Evolutionary conservation across 2,888 invertebrate genomes (phyloP), one percentile per base, ranked within the genome.

Genomic region (Petrolisthes manimaculis): DNA sequence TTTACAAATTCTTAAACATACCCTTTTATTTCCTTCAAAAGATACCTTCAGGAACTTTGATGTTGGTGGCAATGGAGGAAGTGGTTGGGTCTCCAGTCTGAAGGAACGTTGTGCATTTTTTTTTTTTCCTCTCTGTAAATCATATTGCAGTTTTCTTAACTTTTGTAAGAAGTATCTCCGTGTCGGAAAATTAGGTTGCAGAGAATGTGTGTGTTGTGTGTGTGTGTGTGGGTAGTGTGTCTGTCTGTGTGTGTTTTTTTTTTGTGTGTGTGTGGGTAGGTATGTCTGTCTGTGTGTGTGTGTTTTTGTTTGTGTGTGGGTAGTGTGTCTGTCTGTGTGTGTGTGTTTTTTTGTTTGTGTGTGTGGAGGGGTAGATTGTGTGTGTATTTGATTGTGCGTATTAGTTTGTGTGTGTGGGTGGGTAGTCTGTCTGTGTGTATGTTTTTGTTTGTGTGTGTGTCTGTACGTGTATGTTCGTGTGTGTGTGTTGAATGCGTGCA

Each of bases 131-230:
- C 8, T n/a, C 8, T 79, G 53, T 79, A 79, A 51, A 79, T 79
- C 24, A 51, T 51, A 51, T 51, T 79, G 53, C 53, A 79, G 24
- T 51, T 79, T 51, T 79, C 37, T 37, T 37, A 37, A 37, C 37
- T 37, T 37, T 37, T 37, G 37, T 37, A 37, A 37, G 37, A 37
- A 37, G 37, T 37, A 37, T 37, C 37, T 37, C 37, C 37, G 37
- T 37, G 37, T 37, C 37, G 37, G 37, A 37, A 37, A 37, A 37
- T 37, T 37, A 37, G 37, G 37, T 37, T 37, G 37, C 37, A 37
- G 53, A 51, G n/a, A 51, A 80, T 55, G 55, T 80, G 53, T 80
- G 53, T 80, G 53, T 80, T 8, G 53, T 80, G 53, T 80, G 9
- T 80, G n/a, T 55, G 53, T 55, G 53, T 80, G 55, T 55, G n/a